These are phyloP conservation scores for Lasiurus cinereus DNA, from an alignment of 2,113 vertebrate genomes.

Conservation along the genomic window DNA sequence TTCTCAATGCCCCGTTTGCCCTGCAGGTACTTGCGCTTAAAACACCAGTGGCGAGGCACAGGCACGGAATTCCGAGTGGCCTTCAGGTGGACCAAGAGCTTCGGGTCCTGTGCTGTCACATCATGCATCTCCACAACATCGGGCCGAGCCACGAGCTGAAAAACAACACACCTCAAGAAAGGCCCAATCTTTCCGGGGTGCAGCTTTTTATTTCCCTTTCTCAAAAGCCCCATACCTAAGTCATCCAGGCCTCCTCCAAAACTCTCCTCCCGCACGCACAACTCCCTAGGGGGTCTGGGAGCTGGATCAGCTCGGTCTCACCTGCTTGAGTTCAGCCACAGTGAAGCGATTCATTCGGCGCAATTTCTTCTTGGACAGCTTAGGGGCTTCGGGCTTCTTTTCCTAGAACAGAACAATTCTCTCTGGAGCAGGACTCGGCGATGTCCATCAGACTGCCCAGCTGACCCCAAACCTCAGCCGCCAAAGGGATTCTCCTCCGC, in stretches of 20 bases:
- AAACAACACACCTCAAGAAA: neutral
- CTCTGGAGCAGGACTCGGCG: neutral
- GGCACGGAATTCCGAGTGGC: conserved; percentile 96
- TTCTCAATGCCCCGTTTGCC: conserved; percentile 97
- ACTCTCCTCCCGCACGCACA: neutral
- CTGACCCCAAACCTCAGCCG: neutral
- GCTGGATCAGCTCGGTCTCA: conserved; percentile 53
- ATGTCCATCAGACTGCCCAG: too few relatives aligned
- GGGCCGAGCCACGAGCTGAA: conserved; percentile 93
- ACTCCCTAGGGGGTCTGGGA: rapidly evolving
- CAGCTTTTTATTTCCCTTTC: neutral
- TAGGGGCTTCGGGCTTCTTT: conserved; percentile 91
- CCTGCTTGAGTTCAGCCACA: conserved; percentile 98
- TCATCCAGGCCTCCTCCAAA: neutral
- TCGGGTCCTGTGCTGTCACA: conserved; percentile 95
- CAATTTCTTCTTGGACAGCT: conserved; percentile 97
- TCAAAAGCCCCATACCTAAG: neutral
- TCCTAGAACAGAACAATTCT: conserved; percentile 85
- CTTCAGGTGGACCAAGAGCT: conserved; percentile 96
- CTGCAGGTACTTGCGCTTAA: conserved; percentile 93
- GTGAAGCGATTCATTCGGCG: conserved; percentile 96
- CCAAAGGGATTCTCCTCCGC: neutral
- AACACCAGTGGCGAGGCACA: conserved; percentile 92
- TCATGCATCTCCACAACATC: conserved; percentile 98
- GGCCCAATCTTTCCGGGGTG: neutral